Base-by-base conservation (phyloP, 2,113 vertebrate species). In the Rhynchopsitta pachyrhyncha region DNA sequence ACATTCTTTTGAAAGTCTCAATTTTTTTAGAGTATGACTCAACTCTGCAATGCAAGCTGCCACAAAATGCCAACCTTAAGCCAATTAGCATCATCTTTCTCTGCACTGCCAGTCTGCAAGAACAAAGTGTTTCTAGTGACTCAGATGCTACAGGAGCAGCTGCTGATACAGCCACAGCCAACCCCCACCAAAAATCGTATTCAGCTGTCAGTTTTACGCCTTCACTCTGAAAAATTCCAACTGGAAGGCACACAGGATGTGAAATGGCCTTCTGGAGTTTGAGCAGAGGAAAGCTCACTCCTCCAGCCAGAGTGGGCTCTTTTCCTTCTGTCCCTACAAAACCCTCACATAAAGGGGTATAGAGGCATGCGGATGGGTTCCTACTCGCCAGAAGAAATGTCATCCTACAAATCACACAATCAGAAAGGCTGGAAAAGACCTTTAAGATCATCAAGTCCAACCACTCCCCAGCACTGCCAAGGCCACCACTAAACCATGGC, bases 311-410 rank as follows among this genome's bases (percentile, higher is more conserved):
- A 9, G 11, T 0, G 3, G 9, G 35, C 17, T 35, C 35, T 19
- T 16, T 17, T 22, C 13, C 22, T n/a, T 13, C 6, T 29, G 13
- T 28, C 47, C 47, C 23, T 9, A 2, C 0, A 3, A 25, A 13
- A 11, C 1, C 29, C 44, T 5, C n/a, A 19, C 6, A 5, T 5
- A 23, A 71, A 71, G 33, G 20, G 7, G 4, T 2, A 10, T 8
- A 10, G 2, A 14, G 7, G 4, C 20, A 8, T 0, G 14, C 15
- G 11, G 27, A 6, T 0, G 4, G 23, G 15, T 2, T 83, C 35
- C 24, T 2, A 7, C 17, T 16, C 1, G 0, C 5, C 0, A 44
- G 7, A 12, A 11, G 23, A n/a, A 47, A 47, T 0, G 6, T 4
- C 31, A 25, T 0, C 57, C 31, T 5, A 1, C 0, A 35, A 35